These are phyloP conservation scores for Hexactinellida sp. DNA, from an alignment of 37 sponge, comb jelly and placozoan genomes.

Conservation along the genomic window DNA sequence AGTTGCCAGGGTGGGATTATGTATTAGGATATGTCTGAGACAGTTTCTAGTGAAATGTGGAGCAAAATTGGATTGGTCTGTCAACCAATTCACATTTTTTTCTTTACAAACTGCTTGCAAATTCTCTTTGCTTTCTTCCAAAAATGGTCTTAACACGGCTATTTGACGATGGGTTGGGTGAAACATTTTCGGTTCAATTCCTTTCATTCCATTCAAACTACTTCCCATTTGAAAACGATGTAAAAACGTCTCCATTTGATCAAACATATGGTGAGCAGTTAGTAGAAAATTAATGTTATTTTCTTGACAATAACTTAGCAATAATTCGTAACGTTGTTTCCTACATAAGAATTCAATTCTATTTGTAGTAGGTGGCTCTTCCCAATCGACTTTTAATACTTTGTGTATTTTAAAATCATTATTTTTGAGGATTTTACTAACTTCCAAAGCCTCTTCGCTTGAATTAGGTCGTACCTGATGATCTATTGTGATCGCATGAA, in stretches of 20 bases:
- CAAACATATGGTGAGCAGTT: background rate
- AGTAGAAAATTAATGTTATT: background rate
- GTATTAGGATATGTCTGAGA: background rate
- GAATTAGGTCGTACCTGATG: background rate
- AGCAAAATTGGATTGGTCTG: background rate
- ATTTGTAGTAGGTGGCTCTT: background rate
- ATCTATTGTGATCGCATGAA: background rate
- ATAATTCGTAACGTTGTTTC: background rate
- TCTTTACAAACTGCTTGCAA: background rate
- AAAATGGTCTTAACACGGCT: background rate
- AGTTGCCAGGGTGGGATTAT: background rate
- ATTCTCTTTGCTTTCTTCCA: background rate
- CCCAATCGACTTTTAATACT: background rate
- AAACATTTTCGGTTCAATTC: background rate
- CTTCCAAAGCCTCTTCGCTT: background rate
- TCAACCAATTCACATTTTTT: background rate
- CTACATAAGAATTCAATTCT: background rate
- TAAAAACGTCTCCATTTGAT: background rate
- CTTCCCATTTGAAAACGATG: slow-evolving; percentile 3
- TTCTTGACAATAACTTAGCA: background rate
- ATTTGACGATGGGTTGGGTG: background rate
- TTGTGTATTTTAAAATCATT: background rate
- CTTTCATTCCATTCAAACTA: background rate
- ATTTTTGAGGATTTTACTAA: background rate
- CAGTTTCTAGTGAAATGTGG: background rate